Base-by-base conservation (phyloP, 2,113 vertebrate species). In the Cebidichthys violaceus region DNA sequence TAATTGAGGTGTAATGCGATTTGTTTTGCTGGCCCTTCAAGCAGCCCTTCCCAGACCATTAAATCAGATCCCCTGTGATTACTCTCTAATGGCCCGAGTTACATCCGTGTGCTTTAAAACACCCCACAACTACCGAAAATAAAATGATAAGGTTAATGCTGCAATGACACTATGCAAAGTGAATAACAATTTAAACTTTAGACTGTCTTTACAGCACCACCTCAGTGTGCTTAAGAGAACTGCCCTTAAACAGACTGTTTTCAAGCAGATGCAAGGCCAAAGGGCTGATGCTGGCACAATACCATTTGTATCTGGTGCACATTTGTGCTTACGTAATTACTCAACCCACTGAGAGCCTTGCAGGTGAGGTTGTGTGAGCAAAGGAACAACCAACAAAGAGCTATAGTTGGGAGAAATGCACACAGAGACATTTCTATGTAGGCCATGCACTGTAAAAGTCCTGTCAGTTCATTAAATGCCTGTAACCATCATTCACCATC, bases 1-100 rank as follows among this genome's bases (percentile, higher is more conserved):
- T 93, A 94, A 93, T 90, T 90, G 87, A 90, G 89, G 88, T 92
- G 86, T 92, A 86, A 90, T 91, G 86, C 84, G 83, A 89, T 93
- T 93, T 93, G 89, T 93, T 92, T 92, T 90, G 90, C 85, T 68
- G 88, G 82, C 74, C 71, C 78, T 87, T 88, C 79, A 62, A 81
- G 73, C 73, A 86, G 81, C 84, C 84, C 65, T 81, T 83, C 81
- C 85, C 86, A 87, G 72, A 87, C 84, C 89, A 90, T 87, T 89
- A 83, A 90, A 83, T 86, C 82, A 79, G 81, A 86, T 87, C 91
- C 86, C 79, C 67, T 50, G 88, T 47, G 90, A 89, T 87, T 86
- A 79, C 89, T 79, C 73, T 84, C 85, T 90, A 89, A 91, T 90
- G 81, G 81, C 84, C 76, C 70, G 41, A 70, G 73, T 80, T 78